Evolutionary conservation across 1,140 invertebrate genomes (phyloP).

Genomic region (Bombus waltoni): DNA sequence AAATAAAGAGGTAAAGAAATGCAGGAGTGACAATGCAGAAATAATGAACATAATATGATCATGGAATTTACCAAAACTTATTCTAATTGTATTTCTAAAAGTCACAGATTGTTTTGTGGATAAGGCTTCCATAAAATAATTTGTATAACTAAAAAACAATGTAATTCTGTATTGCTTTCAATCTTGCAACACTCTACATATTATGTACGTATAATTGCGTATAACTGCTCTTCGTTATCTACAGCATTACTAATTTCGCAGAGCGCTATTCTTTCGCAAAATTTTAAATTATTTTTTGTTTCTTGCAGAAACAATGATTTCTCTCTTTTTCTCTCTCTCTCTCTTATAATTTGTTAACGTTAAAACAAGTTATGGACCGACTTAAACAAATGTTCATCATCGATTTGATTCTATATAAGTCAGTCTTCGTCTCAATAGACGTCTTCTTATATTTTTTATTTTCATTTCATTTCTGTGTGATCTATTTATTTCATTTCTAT

Average conservation of each 20-base stretch:
- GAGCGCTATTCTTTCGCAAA: conserved; percentile 9
- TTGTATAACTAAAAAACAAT: conserved; percentile 33
- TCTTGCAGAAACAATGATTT: not conserved
- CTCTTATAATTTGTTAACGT: not conserved
- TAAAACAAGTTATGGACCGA: not conserved
- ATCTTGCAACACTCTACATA: conserved; percentile 29
- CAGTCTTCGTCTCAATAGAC: conserved; percentile 55
- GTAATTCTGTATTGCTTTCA: conserved; percentile 49
- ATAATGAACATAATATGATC: too few species aligned
- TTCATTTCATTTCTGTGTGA: not conserved
- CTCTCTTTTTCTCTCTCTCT: too few species aligned
- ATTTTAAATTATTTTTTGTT: not conserved
- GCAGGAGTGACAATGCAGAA: not conserved
- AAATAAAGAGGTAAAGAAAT: not conserved
- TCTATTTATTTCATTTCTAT: not conserved
- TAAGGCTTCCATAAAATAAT: conserved; percentile 40
- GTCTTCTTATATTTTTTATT: not conserved
- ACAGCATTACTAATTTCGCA: not conserved
- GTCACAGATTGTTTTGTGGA: conserved; percentile 43
- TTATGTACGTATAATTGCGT: conserved; percentile 19
- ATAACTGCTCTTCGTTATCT: conserved; percentile 34
- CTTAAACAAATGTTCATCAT: not conserved
- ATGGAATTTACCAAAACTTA: conserved; percentile 51
- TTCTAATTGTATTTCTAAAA: conserved; percentile 60
- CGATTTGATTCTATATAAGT: conserved; percentile 43